Evolutionary conservation across 2,113 vertebrate species (phyloP).

Genomic region (Rhinolophus sinicus): DNA sequence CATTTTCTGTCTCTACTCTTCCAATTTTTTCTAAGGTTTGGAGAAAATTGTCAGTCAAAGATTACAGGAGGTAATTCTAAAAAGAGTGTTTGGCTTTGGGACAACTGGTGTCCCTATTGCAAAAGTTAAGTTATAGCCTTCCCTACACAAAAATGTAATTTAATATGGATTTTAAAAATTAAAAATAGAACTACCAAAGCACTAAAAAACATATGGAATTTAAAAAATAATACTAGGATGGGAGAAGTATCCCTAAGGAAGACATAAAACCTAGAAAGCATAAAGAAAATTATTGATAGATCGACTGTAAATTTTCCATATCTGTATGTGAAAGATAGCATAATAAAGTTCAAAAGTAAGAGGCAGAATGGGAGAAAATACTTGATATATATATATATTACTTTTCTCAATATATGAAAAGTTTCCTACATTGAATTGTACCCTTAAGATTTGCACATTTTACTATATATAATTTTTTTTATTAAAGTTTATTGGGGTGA

Average conservation of each 20-base stretch:
- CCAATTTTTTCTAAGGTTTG: not conserved
- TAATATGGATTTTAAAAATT: conserved; percentile 30
- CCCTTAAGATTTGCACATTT: not conserved
- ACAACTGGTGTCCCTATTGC: not conserved
- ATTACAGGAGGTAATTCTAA: not conserved
- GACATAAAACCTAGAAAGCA: not conserved
- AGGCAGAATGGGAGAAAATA: not conserved
- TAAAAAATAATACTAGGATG: not conserved
- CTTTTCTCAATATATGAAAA: not conserved
- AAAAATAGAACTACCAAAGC: conserved; percentile 19
- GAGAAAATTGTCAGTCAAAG: not conserved
- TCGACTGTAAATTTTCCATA: not conserved
- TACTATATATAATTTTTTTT: not conserved
- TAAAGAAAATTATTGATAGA: not conserved
- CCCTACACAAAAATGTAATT: not conserved
- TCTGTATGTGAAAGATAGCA: not conserved
- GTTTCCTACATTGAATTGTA: not conserved
- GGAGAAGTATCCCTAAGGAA: not conserved
- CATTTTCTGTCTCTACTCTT: not conserved
- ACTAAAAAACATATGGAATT: not conserved
- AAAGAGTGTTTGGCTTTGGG: not conserved
- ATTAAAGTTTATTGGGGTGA: too few species aligned
- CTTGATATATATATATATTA: not conserved
- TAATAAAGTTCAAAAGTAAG: conserved; percentile 3
- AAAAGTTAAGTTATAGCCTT: not conserved